These are phyloP conservation scores for Neoarius graeffei DNA, from an alignment of 2,113 vertebrate species.

Conservation along the genomic window DNA sequence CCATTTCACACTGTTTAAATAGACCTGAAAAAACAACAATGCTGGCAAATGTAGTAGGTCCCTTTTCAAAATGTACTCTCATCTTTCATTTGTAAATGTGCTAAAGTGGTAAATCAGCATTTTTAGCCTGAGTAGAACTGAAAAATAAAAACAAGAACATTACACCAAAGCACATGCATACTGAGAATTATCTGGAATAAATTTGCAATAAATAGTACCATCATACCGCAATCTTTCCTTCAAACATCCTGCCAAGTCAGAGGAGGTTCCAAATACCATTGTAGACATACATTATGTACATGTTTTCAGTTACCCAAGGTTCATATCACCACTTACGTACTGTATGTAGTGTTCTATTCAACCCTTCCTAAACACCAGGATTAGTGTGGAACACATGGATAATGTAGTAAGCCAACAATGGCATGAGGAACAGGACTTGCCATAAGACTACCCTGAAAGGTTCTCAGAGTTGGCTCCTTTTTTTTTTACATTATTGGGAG, in stretches of 20 bases:
- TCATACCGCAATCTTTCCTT: not conserved
- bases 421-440: not conserved
- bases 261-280: not conserved
- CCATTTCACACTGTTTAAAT: not conserved
- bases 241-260: not conserved
- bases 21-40: not conserved
- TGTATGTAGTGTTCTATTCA: not conserved
- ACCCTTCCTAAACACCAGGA: not conserved
- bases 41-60: not conserved
- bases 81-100: not conserved
- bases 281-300: not conserved
- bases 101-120: not conserved
- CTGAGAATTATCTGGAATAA: not conserved
- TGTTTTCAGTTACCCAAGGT: not conserved
- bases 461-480: not conserved
- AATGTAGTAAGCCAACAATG: not conserved
- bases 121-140: not conserved
- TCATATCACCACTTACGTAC: not conserved
- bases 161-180: not conserved
- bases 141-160: not conserved
- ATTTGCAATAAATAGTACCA: not conserved
- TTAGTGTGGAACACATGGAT: not conserved
- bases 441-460: not conserved
- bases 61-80: not conserved
- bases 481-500: not conserved